phyloP scores from a whole-genome alignment of 2,797 vertebrate species.

The Sebastes cheni region DNA sequence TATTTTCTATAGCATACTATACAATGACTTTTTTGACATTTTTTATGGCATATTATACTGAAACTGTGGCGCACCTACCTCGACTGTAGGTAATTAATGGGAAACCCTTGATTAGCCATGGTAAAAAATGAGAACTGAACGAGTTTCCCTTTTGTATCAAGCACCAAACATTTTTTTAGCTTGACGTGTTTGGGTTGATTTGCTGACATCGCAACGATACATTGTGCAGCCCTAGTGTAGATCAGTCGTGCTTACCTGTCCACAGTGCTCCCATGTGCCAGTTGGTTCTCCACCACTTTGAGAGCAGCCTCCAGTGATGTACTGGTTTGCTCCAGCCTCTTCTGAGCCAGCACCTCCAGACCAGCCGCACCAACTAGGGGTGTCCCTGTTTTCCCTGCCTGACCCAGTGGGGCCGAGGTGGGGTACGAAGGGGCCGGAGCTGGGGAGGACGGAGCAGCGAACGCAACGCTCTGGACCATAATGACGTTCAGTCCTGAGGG shows the following conservation, averaged over 20 bases:
- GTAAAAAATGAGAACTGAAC: too few relatives aligned
- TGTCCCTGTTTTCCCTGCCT: constrained; percentile 6
- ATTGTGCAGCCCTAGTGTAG: background rate
- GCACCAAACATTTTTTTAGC: too few relatives aligned
- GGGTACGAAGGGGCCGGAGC: constrained; percentile 1
- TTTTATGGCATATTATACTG: too few relatives aligned
- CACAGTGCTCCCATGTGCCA: constrained; percentile 73
- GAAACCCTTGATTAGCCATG: too few relatives aligned
- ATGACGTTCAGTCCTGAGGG: constrained; percentile 45
- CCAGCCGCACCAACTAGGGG: constrained; percentile 9
- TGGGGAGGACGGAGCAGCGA: constrained; percentile 40
- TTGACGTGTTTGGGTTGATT: background rate
- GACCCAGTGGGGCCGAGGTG: background rate
- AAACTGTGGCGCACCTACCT: too few relatives aligned
- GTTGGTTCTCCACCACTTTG: constrained; percentile 87
- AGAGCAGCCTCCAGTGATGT: constrained; percentile 85
- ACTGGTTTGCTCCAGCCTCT: constrained; percentile 88
- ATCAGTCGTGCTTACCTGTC: constrained; percentile 78
- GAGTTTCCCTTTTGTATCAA: too few relatives aligned
- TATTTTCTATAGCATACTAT: too few relatives aligned
- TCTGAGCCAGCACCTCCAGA: constrained; percentile 75
- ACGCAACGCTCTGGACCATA: constrained; percentile 61
- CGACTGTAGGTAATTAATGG: too few relatives aligned
- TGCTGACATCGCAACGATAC: background rate
- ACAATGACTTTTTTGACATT: too few relatives aligned